These are phyloP conservation scores for Gymnosoma rotundatum DNA, from an alignment of 2,888 invertebrate genomes.

Conservation along the genomic window DNA sequence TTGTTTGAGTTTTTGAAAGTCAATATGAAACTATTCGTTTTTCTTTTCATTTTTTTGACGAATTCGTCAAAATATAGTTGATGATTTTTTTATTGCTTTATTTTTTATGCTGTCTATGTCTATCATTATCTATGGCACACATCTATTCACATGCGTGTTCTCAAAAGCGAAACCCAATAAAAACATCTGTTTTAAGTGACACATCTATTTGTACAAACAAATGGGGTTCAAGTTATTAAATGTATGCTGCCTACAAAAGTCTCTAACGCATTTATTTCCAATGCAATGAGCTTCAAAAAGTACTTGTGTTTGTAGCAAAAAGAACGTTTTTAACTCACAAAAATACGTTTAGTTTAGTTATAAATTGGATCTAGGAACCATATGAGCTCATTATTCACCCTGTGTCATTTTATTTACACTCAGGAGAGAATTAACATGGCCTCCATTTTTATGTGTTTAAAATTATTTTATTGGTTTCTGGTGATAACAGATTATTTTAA, in stretches of 20 bases:
- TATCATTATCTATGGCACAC: slow-evolving; percentile 26
- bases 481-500: slow-evolving; percentile 45
- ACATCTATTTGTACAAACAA: slow-evolving; percentile 16
- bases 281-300: slow-evolving; percentile 30
- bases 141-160: slow-evolving; percentile 25
- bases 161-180: not conserved
- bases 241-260: not conserved
- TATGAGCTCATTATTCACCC: slow-evolving; percentile 16
- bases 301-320: slow-evolving; percentile 4
- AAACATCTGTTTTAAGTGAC: slow-evolving; percentile 11
- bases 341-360: not conserved
- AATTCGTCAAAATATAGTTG: slow-evolving; percentile 43
- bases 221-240: slow-evolving; percentile 18
- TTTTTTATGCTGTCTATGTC: not conserved
- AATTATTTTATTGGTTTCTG: slow-evolving; percentile 22
- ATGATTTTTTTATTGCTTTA: slow-evolving; percentile 6
- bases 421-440: slow-evolving; percentile 28
- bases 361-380: slow-evolving; percentile 7
- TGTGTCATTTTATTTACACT: not conserved
- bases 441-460: slow-evolving; percentile 18
- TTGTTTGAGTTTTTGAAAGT: not conserved
- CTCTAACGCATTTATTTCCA: slow-evolving; percentile 27
- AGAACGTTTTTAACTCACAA: too few relatives aligned
- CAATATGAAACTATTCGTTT: not conserved
- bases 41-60: slow-evolving; percentile 33